phyloP scores from a whole-genome alignment of 2,888 invertebrate genomes.

The Seira ritae region DNA sequence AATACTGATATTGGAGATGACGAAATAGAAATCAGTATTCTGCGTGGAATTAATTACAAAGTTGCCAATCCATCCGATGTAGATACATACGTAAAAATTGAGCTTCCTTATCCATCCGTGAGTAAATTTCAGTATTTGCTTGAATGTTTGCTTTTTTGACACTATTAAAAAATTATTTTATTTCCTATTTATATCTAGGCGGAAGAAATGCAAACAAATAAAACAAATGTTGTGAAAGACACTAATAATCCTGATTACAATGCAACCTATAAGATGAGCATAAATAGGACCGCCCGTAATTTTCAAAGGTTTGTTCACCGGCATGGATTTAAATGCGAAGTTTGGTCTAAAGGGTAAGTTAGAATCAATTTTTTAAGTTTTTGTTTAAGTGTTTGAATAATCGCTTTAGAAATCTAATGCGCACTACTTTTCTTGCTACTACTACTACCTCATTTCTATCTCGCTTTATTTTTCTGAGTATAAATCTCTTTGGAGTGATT shows the following conservation, averaged over 20 bases:
- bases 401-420: not conserved
- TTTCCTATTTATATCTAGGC: no score
- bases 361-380: constrained; percentile 23
- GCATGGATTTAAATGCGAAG: constrained; percentile 92
- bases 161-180: not conserved
- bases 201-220: constrained; percentile 85
- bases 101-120: constrained; percentile 93
- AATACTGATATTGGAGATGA: constrained; percentile 95
- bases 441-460: not conserved
- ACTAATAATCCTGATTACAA: constrained; percentile 94
- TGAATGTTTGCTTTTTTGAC: constrained; percentile 14
- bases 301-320: constrained; percentile 92
- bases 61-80: constrained; percentile 90
- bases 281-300: constrained; percentile 86
- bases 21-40: constrained; percentile 90
- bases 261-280: constrained; percentile 85
- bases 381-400: not conserved
- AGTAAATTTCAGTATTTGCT: constrained; percentile 74
- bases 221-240: constrained; percentile 87
- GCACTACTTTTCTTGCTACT: not conserved
- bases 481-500: no score
- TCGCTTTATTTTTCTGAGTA: no score
- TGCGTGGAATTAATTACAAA: constrained; percentile 91
- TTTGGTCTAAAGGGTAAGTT: constrained; percentile 93
- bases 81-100: constrained; percentile 94